Percentiles rank a stretch among this genome's conserved stretches.
Evolutionary conservation across 1,140 invertebrate species (phyloP).

Genomic region (Philaenus spumarius): DNA sequence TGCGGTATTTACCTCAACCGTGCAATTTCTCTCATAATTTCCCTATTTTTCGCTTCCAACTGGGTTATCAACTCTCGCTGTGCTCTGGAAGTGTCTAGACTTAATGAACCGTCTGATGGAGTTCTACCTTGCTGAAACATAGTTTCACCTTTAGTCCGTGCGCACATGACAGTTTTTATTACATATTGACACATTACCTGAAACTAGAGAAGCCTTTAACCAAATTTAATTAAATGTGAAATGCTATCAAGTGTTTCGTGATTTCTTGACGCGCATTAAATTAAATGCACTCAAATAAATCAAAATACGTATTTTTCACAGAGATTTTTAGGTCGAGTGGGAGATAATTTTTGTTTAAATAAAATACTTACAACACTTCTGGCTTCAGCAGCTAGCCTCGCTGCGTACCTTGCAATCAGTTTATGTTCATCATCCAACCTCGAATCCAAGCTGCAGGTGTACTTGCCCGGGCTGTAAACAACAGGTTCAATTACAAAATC

Average conservation of each 20-base stretch:
- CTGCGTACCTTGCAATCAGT: constrained; percentile 92
- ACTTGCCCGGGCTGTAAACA: constrained; percentile 42
- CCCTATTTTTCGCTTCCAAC: constrained; percentile 92
- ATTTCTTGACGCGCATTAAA: no score
- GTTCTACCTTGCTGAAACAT: constrained; percentile 54
- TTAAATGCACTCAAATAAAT: no score
- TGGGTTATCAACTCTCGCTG: constrained; percentile 91
- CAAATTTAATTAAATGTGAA: no score
- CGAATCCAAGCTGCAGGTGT: constrained; percentile 40
- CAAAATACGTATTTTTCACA: background rate
- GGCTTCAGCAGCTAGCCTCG: constrained; percentile 84
- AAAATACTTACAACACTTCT: constrained; percentile 64
- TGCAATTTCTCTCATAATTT: constrained; percentile 96
- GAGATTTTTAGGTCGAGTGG: background rate
- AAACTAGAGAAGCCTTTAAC: no score
- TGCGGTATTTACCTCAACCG: constrained; percentile 65
- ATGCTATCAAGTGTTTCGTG: no score
- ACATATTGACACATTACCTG: no score
- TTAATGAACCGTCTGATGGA: constrained; percentile 66
- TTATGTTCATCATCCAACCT: constrained; percentile 90
- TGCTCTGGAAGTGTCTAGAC: constrained; percentile 72
- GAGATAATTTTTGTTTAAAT: constrained; percentile 5
- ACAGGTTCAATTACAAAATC: no score
- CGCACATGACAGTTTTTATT: no score
- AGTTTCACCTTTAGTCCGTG: no score